Percentiles rank a stretch among this genome's conserved stretches.
phyloP scores from a whole-genome alignment of 2,113 vertebrate genomes.

The Sylvilagus bachmani region DNA sequence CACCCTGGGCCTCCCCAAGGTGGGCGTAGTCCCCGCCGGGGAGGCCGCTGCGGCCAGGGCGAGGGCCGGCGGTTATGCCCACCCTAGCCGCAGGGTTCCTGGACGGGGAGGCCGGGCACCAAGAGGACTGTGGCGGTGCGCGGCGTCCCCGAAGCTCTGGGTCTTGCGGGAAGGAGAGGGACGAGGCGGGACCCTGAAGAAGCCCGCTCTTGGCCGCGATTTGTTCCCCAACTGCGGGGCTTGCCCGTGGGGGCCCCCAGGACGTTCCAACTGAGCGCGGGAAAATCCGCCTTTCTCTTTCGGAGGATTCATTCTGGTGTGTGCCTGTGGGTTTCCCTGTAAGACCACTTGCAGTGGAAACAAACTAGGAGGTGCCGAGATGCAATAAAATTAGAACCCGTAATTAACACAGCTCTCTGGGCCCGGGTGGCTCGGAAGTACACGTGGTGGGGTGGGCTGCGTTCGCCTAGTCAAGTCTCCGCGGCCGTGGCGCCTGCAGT shows the following conservation, averaged over 20 bases:
- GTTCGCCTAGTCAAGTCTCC: rapidly evolving
- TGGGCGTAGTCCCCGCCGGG: rapidly evolving
- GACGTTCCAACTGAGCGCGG: neutral
- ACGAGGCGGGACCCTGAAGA: neutral
- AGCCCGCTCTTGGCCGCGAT: neutral
- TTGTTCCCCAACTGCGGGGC: neutral
- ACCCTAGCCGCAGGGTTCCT: no score
- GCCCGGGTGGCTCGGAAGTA: neutral
- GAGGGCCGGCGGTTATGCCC: no score
- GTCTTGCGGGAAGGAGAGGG: neutral
- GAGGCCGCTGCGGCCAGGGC: neutral
- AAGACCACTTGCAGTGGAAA: conserved; percentile 40
- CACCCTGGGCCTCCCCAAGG: neutral
- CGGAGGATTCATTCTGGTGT: neutral
- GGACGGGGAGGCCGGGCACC: no score
- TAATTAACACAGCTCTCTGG: conserved; percentile 61
- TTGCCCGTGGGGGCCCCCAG: neutral
- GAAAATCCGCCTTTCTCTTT: neutral
- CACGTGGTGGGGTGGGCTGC: neutral
- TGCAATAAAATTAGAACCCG: conserved; percentile 69
- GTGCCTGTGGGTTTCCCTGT: conserved; percentile 57
- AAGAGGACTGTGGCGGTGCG: neutral
- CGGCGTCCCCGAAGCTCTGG: rapidly evolving
- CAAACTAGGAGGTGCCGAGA: conserved; percentile 37
- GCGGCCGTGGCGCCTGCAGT: neutral